Evolutionary conservation across 2,797 vertebrate species (phyloP).

Genomic region (Mycteria americana): DNA sequence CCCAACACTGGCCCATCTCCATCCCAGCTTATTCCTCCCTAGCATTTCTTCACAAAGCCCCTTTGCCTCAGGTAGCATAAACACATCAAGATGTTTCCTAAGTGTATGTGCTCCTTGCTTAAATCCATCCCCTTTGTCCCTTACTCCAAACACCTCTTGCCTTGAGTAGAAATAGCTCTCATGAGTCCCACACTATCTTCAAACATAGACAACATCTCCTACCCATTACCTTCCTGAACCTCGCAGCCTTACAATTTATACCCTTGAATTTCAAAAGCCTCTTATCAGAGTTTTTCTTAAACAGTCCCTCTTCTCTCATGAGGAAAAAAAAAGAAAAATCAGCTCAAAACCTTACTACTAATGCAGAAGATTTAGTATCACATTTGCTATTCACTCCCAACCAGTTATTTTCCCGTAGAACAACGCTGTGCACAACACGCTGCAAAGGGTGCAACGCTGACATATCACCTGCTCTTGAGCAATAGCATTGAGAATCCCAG

Average conservation of each 20-base stretch:
- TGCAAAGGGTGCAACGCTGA: accelerated
- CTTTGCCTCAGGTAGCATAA: neutral
- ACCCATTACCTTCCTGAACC: neutral
- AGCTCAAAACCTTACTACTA: neutral
- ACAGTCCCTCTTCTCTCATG: neutral
- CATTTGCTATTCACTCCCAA: neutral
- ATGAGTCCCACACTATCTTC: neutral
- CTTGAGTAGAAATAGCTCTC: neutral
- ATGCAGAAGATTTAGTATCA: neutral
- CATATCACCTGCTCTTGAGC: neutral
- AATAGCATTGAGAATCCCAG: neutral
- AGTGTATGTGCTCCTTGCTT: neutral
- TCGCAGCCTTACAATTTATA: neutral
- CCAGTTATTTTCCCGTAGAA: neutral
- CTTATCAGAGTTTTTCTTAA: neutral
- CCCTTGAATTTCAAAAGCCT: neutral
- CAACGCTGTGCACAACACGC: neutral
- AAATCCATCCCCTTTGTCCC: neutral
- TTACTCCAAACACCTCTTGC: neutral
- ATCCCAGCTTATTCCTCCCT: neutral
- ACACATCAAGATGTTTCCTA: neutral
- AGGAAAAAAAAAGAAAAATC: neutral
- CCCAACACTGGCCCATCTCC: neutral
- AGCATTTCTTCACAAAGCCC: neutral
- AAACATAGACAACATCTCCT: neutral